phyloP scores from a whole-genome alignment of 2,888 invertebrate species.

The Alviniconcha strummeri region DNA sequence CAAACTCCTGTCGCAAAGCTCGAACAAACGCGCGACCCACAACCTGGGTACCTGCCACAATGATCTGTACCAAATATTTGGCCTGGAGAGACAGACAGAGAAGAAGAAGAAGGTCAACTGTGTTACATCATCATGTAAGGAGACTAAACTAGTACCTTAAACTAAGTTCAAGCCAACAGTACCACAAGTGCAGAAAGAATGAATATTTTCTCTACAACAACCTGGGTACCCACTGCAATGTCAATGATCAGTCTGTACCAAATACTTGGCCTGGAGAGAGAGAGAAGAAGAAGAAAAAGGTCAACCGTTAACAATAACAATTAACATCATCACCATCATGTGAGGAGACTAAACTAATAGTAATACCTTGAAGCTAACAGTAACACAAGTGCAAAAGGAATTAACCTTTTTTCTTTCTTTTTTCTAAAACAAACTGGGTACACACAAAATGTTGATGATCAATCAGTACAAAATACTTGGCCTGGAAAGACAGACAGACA shows the following conservation, averaged over 20 bases:
- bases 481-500: constrained; percentile 74
- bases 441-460: constrained; percentile 83
- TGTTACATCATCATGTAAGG: too few species aligned
- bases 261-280: constrained; percentile 85
- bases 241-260: constrained; percentile 83
- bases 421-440: constrained; percentile 84
- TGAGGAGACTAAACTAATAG: too few species aligned
- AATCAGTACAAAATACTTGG: constrained; percentile 93
- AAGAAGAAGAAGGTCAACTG: too few species aligned
- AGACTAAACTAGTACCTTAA: too few species aligned
- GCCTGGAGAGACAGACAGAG: constrained; percentile 77
- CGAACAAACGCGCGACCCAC: constrained; percentile 93
- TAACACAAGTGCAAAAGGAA: too few species aligned
- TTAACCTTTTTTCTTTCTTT: too few species aligned
- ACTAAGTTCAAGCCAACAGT: too few species aligned
- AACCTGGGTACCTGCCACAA: constrained; percentile 90
- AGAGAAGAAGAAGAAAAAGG: too few species aligned
- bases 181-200: too few species aligned
- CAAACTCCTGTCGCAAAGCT: constrained; percentile 83
- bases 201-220: constrained; percentile 78
- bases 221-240: constrained; percentile 89
- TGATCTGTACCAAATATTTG: constrained; percentile 92
- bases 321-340: too few species aligned
- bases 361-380: too few species aligned
- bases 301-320: too few species aligned